Percentiles rank a stretch among this genome's conserved stretches.
phyloP scores from a whole-genome alignment of 1,140 invertebrate genomes.

The Pemphigus obesinymphae region DNA sequence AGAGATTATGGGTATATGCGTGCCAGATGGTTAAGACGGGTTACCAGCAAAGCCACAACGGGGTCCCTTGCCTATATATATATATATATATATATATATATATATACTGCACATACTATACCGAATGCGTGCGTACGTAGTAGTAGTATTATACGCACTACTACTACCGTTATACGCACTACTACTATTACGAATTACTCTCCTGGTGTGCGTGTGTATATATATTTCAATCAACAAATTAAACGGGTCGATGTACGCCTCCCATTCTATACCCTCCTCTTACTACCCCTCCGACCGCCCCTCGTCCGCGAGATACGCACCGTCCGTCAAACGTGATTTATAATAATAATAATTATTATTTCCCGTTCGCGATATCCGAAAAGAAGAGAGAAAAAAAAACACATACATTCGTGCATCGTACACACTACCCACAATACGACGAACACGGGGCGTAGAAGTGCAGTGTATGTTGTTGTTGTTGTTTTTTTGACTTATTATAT shows the following conservation, averaged over 20 bases:
- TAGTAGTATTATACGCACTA: not conserved
- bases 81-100: not conserved
- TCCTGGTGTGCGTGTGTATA: not conserved
- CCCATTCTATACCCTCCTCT: too few species aligned
- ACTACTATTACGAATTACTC: too few species aligned
- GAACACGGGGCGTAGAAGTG: too few species aligned
- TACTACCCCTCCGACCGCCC: too few species aligned
- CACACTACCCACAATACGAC: too few species aligned
- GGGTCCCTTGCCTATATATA: not conserved
- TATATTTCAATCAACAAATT: constrained; percentile 41
- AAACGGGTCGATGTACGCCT: constrained; percentile 5
- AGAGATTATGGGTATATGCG: not conserved
- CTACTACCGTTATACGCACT: not conserved
- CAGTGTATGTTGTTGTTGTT: too few species aligned
- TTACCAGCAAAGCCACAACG: constrained; percentile 40
- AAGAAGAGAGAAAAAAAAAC: too few species aligned
- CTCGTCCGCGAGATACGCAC: not conserved
- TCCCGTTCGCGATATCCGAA: not conserved
- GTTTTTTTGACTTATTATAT: too few species aligned
- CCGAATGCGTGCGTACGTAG: not conserved
- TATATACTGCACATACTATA: too few species aligned
- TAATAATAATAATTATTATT: constrained; percentile 7
- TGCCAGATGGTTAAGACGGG: constrained; percentile 40
- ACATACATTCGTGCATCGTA: too few species aligned
- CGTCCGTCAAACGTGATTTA: constrained; percentile 19